Base-by-base conservation (phyloP, 2,797 vertebrate species). In the Hippoglossus hippoglossus region DNA sequence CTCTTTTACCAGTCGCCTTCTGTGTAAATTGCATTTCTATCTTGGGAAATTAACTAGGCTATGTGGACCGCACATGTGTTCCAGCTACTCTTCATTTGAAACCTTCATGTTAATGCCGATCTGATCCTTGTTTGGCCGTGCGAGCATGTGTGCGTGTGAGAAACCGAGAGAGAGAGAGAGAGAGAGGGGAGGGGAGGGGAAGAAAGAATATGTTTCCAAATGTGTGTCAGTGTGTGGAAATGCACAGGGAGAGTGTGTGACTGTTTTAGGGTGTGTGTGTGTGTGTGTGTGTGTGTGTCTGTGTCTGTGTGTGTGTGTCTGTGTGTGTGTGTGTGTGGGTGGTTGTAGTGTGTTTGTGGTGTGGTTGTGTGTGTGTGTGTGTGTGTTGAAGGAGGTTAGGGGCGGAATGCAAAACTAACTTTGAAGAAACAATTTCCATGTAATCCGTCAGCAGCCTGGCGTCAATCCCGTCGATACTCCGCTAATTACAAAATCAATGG, bases 401-500 rank as follows among this genome's bases (percentile, higher is more conserved):
- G 75, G 87, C 39, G 78, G 89, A 87, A 89, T 89, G 87, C 89
- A 88, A 91, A 93, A 91, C 86, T 89, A 95, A 94, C 94, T 93
- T 89, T 93, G 93, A 94, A 95, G 94, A 94, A 96, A 95, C 95
- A 95, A 96, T 96, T 96, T 95, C 94, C 91, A 88, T 90, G 91
- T 95, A 95, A 96, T 96, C 95, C 93, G 95, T 96, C 95, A 95
- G 93, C 81, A 68, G 93, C 91, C 87, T 85, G 91, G 90, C 94
- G 91, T 95, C 81, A 52, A 96, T 96, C 91, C 93, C 91, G 93
- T 95, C 95, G 93, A 96, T 95, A 96, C 95, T 94, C 92, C 90
- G 95, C 96, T 96, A 96, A 97, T 97, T 96, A 97, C 93, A 90
- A 96, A 97, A 97, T 96, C 96, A 95, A 96, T 96, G 93, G 85